Base-by-base conservation (phyloP, 2,797 vertebrate species). In the Ptychobarbus kaznakovi region DNA sequence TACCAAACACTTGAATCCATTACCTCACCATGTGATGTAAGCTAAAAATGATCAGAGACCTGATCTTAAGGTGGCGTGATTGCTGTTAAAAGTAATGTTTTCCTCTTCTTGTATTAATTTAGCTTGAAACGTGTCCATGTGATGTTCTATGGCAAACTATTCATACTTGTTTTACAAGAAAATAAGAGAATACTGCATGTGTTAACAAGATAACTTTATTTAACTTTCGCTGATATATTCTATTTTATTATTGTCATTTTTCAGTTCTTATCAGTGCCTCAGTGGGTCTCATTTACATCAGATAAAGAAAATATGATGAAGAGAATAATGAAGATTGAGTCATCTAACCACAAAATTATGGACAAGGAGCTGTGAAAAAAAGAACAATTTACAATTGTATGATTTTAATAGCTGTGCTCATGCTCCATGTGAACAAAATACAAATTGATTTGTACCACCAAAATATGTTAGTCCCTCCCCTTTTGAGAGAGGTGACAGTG, bases 1-100 rank as follows among this genome's bases (percentile, higher is more conserved):
- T 77, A 46, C 58, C 69, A 78, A 79, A 73, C 75, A 74, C 61
- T 58, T 42, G 38, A 86, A 77, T 82, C 75, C 46, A 65, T 79
- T 79, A 61, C 20, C 3, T 40, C 58, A 40, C 42, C 22, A 74
- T 87, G 68, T 63, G 68, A 42, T 80, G 28, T 58, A 22, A 69
- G 51, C 38, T 44, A 81, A 70, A 58, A 35, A 70, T 25, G 12
- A 69, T 70, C 20, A 49, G 13, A 63, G 28, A 35, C 69, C 40
- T 51, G 28, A 51, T 44, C 25, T 44, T 66, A 46, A 66, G 13
- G 13, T 38, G 32, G 42, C 20, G 51, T 42, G 49, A 58, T 72
- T 81, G 15, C 53, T 61, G 11, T 73, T 35, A 46, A 44, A 72
- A 61, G n/a, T 46, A 32, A 82, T 58, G 56, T 53, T 32, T 61